Conservation (phyloP, 1,140 invertebrate genomes). For the Leguminivora glycinivorella region DNA sequence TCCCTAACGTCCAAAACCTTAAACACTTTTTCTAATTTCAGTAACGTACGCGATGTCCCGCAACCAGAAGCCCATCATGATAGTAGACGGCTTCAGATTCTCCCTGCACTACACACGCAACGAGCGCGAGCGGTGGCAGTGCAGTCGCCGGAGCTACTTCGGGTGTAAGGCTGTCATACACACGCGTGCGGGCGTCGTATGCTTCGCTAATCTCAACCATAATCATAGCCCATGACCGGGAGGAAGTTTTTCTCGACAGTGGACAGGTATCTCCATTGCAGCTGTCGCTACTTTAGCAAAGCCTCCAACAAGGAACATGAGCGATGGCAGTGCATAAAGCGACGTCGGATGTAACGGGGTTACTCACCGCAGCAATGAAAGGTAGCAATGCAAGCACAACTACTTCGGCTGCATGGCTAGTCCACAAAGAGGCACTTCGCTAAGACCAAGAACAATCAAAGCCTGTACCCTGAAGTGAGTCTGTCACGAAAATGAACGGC, state of each 20-base stretch:
- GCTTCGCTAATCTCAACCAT: conserved; percentile 44
- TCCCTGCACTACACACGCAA: conserved; percentile 58
- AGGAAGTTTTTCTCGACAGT: neutral
- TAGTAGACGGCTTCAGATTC: conserved; percentile 56
- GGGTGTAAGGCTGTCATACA: conserved; percentile 64
- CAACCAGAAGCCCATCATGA: conserved; percentile 53
- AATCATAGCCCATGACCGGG: conserved; percentile 48
- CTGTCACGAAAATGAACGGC: too few relatives aligned
- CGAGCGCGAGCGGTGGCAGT: conserved; percentile 56
- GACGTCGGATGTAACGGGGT: too few relatives aligned
- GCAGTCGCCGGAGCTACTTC: conserved; percentile 57
- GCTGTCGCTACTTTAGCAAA: too few relatives aligned
- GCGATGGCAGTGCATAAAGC: too few relatives aligned
- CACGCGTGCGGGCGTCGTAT: conserved; percentile 39
- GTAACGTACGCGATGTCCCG: conserved; percentile 51
- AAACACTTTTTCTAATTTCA: conserved; percentile 45
- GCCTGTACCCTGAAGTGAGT: too few relatives aligned
- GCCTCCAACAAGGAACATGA: too few relatives aligned
- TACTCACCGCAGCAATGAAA: neutral
- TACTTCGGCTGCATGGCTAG: neutral
- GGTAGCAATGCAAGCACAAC: neutral
- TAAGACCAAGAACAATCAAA: too few relatives aligned
- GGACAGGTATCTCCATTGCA: neutral
- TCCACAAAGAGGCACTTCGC: too few relatives aligned
- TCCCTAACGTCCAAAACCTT: neutral